phyloP scores from a whole-genome alignment of 2,888 invertebrate genomes.

The Tenthredo livida region DNA sequence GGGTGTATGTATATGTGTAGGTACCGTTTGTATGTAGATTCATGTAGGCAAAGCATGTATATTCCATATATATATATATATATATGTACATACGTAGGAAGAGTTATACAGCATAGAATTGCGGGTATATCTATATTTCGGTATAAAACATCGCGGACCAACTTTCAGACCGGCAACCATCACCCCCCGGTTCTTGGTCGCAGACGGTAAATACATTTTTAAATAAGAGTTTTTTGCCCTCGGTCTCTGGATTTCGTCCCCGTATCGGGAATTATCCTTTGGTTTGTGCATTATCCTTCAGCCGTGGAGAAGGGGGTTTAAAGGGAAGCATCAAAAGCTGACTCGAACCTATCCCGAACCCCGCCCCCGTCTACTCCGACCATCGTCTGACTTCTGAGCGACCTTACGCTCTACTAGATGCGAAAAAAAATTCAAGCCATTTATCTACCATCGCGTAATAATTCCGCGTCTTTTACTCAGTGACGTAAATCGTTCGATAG shows the following conservation, averaged over 20 bases:
- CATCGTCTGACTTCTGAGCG: slow-evolving; percentile 74
- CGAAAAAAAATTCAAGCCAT: slow-evolving; percentile 60
- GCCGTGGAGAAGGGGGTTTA: slow-evolving; percentile 64
- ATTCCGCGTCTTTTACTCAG: background rate
- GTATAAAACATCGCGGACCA: slow-evolving; percentile 47
- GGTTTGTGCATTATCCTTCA: slow-evolving; percentile 76
- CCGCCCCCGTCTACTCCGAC: slow-evolving; percentile 60
- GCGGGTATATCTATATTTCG: slow-evolving; percentile 39
- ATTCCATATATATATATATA: background rate
- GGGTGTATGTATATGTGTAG: background rate
- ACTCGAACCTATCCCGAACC: slow-evolving; percentile 57
- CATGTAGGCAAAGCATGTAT: background rate
- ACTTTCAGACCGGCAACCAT: slow-evolving; percentile 50
- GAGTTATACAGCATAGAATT: slow-evolving; percentile 44
- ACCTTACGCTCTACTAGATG: slow-evolving; percentile 71
- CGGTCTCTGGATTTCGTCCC: slow-evolving; percentile 73
- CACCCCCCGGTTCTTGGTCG: slow-evolving; percentile 60
- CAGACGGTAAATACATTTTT: slow-evolving; percentile 77
- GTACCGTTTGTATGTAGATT: background rate
- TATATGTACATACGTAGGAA: slow-evolving; percentile 48
- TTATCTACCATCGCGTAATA: slow-evolving; percentile 27
- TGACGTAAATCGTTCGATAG: background rate
- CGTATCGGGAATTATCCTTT: slow-evolving; percentile 78
- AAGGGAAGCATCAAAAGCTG: slow-evolving; percentile 71
- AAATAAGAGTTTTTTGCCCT: slow-evolving; percentile 76